Conservation (phyloP, 2,113 vertebrate genomes). For the Notothenia coriiceps region DNA sequence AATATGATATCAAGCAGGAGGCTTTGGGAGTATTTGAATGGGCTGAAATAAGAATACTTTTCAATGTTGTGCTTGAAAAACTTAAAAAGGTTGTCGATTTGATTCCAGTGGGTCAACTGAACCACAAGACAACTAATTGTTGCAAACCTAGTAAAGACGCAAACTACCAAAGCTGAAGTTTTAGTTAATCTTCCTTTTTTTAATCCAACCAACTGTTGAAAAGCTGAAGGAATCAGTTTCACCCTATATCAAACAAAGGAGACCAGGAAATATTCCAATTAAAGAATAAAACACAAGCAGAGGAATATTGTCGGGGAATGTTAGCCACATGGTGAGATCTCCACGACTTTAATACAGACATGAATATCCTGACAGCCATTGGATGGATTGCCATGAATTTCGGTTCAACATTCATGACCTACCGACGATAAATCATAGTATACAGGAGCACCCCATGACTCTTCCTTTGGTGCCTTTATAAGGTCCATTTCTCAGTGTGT, state of each 20-base stretch:
- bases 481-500: not conserved
- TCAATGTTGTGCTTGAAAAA: no score
- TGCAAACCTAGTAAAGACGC: no score
- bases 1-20: no score
- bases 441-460: not conserved
- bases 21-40: no score
- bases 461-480: not conserved
- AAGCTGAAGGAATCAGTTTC: slow-evolving; percentile 23
- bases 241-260: slow-evolving; percentile 18
- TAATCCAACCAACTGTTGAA: not conserved
- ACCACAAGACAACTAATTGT: no score
- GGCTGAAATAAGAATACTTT: no score
- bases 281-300: not conserved
- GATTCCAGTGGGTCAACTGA: no score
- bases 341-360: not conserved
- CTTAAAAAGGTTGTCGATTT: no score
- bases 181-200: no score
- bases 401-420: not conserved
- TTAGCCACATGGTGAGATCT: not conserved
- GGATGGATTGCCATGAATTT: not conserved
- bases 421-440: not conserved
- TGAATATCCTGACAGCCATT: not conserved
- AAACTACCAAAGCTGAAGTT: no score
- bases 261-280: slow-evolving; percentile 6
- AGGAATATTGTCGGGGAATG: not conserved